Evolutionary conservation across 2,888 invertebrate species (phyloP).

Genomic region (Adineta ricciae): DNA sequence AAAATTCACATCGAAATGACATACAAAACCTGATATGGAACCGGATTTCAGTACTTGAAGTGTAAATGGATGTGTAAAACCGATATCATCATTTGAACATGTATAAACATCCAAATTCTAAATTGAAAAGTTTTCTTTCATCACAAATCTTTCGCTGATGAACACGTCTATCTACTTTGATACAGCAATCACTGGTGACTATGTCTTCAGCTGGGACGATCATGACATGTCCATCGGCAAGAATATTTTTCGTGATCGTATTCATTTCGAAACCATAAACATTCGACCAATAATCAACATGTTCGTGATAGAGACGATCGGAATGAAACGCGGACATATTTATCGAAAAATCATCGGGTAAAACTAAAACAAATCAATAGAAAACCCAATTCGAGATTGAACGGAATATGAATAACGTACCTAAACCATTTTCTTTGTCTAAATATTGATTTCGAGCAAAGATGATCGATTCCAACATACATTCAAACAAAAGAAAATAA

Average conservation of each 20-base stretch:
- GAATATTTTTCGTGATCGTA: slow-evolving; percentile 71
- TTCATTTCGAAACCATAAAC: slow-evolving; percentile 89
- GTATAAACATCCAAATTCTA: slow-evolving; percentile 65
- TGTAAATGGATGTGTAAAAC: slow-evolving; percentile 58
- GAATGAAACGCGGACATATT: slow-evolving; percentile 71
- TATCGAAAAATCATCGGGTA: slow-evolving; percentile 75
- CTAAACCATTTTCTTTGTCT: slow-evolving; percentile 20
- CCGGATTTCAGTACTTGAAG: slow-evolving; percentile 61
- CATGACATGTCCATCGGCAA: slow-evolving; percentile 66
- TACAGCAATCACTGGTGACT: slow-evolving; percentile 59
- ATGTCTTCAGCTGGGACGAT: slow-evolving; percentile 59
- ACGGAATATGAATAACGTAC: background rate
- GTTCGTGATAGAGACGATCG: slow-evolving; percentile 54
- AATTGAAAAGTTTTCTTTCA: slow-evolving; percentile 41
- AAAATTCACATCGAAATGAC: slow-evolving; percentile 80
- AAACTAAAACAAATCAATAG: slow-evolving; percentile 51
- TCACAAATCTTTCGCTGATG: background rate
- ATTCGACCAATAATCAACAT: slow-evolving; percentile 73
- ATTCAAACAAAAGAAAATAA: slow-evolving; percentile 86
- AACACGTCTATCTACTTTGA: slow-evolving; percentile 41
- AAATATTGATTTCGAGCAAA: slow-evolving; percentile 51
- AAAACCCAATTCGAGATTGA: background rate
- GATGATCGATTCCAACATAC: slow-evolving; percentile 86
- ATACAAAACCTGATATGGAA: slow-evolving; percentile 67
- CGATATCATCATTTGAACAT: slow-evolving; percentile 59